Percentiles rank a stretch among this genome's conserved stretches.
Conservation (phyloP, 2,888 invertebrate species). For the Pherbina coryleti region DNA sequence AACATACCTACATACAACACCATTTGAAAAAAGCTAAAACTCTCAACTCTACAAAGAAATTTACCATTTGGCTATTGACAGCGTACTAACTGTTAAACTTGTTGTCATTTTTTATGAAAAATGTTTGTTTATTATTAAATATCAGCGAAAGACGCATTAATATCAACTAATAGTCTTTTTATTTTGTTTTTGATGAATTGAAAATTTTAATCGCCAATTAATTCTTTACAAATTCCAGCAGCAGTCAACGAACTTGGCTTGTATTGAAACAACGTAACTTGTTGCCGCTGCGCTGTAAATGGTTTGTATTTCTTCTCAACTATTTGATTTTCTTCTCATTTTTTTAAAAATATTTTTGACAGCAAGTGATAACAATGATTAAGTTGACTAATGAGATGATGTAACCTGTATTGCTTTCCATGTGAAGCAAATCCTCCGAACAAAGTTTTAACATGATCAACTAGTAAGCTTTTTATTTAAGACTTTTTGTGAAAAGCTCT, state of each 20-base stretch:
- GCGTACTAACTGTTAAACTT: too few species aligned
- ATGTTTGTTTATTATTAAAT: background rate
- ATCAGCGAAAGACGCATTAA: background rate
- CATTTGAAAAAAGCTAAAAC: background rate
- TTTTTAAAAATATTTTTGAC: too few species aligned
- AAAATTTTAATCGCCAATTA: background rate
- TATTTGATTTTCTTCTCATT: background rate
- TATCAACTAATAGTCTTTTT: background rate
- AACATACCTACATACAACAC: background rate
- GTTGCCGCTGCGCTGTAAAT: background rate
- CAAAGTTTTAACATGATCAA: too few species aligned
- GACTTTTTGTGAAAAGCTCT: too few species aligned
- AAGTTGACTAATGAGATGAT: too few species aligned
- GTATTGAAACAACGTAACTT: background rate
- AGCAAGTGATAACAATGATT: too few species aligned
- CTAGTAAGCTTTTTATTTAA: too few species aligned
- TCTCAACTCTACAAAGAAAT: background rate
- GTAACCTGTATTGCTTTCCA: too few species aligned
- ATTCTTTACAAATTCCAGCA: background rate
- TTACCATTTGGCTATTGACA: background rate
- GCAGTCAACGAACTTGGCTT: constrained; percentile 21
- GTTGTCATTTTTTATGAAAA: too few species aligned
- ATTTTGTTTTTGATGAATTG: background rate
- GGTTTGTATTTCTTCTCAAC: background rate
- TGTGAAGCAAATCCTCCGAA: too few species aligned